phyloP scores from a whole-genome alignment of 2,888 invertebrate species.

The Drosophila borborema region DNA sequence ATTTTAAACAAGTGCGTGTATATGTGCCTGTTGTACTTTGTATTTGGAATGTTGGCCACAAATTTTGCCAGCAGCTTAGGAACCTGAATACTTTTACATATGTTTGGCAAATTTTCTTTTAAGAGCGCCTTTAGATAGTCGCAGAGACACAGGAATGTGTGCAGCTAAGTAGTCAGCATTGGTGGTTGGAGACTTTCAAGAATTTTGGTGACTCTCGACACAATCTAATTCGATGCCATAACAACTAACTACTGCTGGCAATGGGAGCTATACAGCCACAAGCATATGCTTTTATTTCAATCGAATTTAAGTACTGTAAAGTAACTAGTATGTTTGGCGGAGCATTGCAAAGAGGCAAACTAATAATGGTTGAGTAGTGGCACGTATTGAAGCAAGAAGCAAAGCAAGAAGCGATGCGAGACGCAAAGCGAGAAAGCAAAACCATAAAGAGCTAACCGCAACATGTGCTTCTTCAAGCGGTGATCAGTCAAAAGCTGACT shows the following conservation, averaged over 20 bases:
- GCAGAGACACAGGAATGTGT: conserved; percentile 7
- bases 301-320: conserved; percentile 1
- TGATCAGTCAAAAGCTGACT: conserved; percentile 8
- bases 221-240: not conserved
- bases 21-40: conserved; percentile 23
- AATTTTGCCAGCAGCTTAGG: conserved; percentile 51
- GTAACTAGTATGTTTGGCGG: not conserved
- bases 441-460: conserved; percentile 14
- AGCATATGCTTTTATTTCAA: conserved; percentile 2
- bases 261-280: not conserved
- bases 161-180: not conserved
- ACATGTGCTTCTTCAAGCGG: conserved; percentile 6
- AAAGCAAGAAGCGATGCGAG: conserved; percentile 17
- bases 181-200: not conserved
- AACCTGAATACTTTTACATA: conserved; percentile 38
- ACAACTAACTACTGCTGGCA: not conserved
- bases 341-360: conserved; percentile 2
- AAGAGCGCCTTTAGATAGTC: conserved; percentile 11
- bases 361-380: conserved; percentile 8
- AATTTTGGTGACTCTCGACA: conserved; percentile 3
- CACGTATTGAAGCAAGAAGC: conserved; percentile 13
- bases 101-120: conserved; percentile 24
- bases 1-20: conserved; percentile 67
- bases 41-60: conserved; percentile 42
- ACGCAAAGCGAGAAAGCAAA: conserved; percentile 13